Percentiles rank a stretch among this genome's conserved stretches.
Evolutionary conservation across 1,140 invertebrate species (phyloP).

Genomic region (Sarcophaga bullata): DNA sequence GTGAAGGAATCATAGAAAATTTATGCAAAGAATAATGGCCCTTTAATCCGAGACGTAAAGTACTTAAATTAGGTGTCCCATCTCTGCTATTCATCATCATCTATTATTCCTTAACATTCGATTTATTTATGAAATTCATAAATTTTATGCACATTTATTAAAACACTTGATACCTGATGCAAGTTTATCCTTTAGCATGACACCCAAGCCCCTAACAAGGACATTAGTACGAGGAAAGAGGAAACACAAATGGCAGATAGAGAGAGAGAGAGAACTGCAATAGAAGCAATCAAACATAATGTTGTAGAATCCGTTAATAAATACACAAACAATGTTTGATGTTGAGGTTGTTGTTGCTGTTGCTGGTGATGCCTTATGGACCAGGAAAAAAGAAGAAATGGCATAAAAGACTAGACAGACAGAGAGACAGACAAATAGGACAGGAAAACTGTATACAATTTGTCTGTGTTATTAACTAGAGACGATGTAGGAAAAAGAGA

Average conservation of each 20-base stretch:
- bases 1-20: no score
- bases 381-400: background rate
- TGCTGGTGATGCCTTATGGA: slow-evolving; percentile 7
- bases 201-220: background rate
- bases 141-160: slow-evolving; percentile 20
- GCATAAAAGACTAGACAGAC: background rate
- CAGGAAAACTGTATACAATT: no score
- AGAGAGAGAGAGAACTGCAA: background rate
- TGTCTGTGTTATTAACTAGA: background rate
- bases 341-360: no score
- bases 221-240: background rate
- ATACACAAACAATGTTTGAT: background rate
- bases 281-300: slow-evolving; percentile 12
- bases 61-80: no score
- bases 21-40: no score
- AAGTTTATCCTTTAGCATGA: background rate
- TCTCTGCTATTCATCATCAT: no score
- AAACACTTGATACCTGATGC: slow-evolving; percentile 9
- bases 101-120: no score
- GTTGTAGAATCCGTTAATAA: background rate
- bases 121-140: no score
- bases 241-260: background rate
- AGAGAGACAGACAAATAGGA: slow-evolving; percentile 23
- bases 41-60: no score
- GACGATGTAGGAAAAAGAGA: no score